Conservation (phyloP, 2,797 vertebrate species). For the Danio albolineatus region DNA sequence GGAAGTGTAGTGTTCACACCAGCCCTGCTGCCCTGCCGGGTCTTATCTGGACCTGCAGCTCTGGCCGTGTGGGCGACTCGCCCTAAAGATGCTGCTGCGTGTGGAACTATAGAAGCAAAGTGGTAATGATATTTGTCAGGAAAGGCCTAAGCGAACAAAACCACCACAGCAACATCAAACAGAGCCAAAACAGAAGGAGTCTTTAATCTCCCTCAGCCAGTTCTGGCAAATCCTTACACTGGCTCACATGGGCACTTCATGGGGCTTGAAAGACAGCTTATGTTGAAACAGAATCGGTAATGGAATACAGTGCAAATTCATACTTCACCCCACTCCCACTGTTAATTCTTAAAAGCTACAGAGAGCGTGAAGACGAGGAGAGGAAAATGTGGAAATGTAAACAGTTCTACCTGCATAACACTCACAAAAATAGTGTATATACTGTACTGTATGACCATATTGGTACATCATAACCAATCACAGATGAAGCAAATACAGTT, state of each 20-base stretch:
- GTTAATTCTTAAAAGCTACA: slow-evolving; percentile 37
- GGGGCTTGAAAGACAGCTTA: slow-evolving; percentile 55
- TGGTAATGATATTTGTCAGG: slow-evolving; percentile 49
- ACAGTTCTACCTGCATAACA: neutral
- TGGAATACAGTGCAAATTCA: slow-evolving; percentile 44
- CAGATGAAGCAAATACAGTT: too few species aligned
- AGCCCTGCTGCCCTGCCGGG: slow-evolving; percentile 17
- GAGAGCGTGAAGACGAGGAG: neutral
- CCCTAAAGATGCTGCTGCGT: slow-evolving; percentile 47
- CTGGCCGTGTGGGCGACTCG: slow-evolving; percentile 38
- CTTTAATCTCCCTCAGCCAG: slow-evolving; percentile 53
- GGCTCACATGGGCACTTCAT: slow-evolving; percentile 47
- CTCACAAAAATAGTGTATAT: neutral
- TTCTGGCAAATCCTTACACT: slow-evolving; percentile 55
- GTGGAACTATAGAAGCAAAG: slow-evolving; percentile 38
- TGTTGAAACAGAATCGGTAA: slow-evolving; percentile 61
- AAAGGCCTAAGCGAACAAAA: slow-evolving; percentile 43
- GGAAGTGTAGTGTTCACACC: neutral
- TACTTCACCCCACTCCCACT: slow-evolving; percentile 19
- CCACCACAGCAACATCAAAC: slow-evolving; percentile 56
- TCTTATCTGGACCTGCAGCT: slow-evolving; percentile 65
- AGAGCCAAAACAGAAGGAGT: slow-evolving; percentile 46
- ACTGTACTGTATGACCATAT: neutral
- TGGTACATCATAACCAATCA: too few species aligned
- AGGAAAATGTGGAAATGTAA: slow-evolving; percentile 12